Conservation (phyloP, 2,888 invertebrate species). For the Biston stratarius region DNA sequence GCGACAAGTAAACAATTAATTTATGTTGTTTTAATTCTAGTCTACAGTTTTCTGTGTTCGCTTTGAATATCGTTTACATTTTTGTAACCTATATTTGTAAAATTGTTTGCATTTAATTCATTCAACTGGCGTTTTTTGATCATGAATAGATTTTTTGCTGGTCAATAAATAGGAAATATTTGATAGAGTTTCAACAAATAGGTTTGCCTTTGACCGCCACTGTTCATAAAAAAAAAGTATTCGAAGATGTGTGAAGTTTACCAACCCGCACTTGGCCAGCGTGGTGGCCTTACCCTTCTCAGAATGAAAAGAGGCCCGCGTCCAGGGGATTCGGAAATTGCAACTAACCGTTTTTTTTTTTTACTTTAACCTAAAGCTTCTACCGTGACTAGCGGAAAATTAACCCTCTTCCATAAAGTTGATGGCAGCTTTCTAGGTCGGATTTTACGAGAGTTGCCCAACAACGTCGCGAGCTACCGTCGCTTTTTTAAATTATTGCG, state of each 20-base stretch:
- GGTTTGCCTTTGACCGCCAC: too few species aligned
- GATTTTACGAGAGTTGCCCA: slow-evolving; percentile 46
- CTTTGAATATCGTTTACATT: slow-evolving; percentile 13
- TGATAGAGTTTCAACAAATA: not conserved
- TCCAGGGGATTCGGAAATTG: not conserved
- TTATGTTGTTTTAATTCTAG: slow-evolving; percentile 29
- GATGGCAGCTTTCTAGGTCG: slow-evolving; percentile 43
- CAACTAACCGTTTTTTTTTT: not conserved
- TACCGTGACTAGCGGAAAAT: slow-evolving; percentile 18
- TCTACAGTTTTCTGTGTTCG: slow-evolving; percentile 2
- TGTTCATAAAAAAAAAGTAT: too few species aligned
- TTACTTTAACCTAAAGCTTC: not conserved
- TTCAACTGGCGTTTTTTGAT: not conserved
- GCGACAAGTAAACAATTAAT: slow-evolving; percentile 58
- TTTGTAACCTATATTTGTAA: not conserved
- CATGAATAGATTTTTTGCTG: not conserved
- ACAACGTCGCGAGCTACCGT: slow-evolving; percentile 47
- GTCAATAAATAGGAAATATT: not conserved
- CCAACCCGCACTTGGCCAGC: too few species aligned
- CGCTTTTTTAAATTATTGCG: slow-evolving; percentile 76
- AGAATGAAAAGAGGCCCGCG: too few species aligned
- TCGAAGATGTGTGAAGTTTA: too few species aligned
- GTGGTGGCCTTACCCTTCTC: too few species aligned
- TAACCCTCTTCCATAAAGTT: slow-evolving; percentile 32
- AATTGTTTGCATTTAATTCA: not conserved